Evolutionary conservation across 2,888 invertebrate species (phyloP), one percentile per base, ranked within the genome.

Genomic region (Eilema griseolum): DNA sequence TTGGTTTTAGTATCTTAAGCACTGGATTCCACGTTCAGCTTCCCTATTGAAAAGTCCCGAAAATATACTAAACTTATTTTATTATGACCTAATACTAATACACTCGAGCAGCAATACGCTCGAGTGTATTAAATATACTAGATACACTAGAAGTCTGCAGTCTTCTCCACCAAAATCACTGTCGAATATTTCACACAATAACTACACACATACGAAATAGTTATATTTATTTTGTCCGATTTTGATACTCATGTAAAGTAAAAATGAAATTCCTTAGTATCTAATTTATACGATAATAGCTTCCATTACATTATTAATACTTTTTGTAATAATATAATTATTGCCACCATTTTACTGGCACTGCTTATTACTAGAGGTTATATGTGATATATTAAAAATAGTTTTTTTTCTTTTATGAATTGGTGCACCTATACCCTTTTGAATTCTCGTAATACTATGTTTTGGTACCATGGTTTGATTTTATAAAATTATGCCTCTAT

Each of bases 341-440:
- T 91, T 92, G 93, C 93, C 92, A 86, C 80, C 72, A 72, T 85
- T 85, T 78, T 83, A 83, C 86, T 86, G 88, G 89, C 91, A 89
- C 86, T 84, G 84, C 71, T 70, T 62, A 74, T 83, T 61, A 80
- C 83, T 84, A 89, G 83, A 90, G 92, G 92, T 92, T 89, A 84
- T 86, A n/a, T 83, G 87, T 88, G 86, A 85, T 85, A 86, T 93
- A 93, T 92, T 93, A 93, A 94, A 94, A 93, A 94, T 93, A 93
- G 86, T 88, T 85, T 82, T 81, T 83, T 84, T 83, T n/a, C n/a
- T 83, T 84, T 82, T 88, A 88, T 88, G 82, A 88, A 86, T 90
- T 86, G 86, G 88, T 92, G 92, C 91, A 89, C 87, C 87, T 79
- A 88, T 89, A 86, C 81, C 84, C 86, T 86, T 88, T 26, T 86